Base-by-base conservation (phyloP, 2,113 vertebrate genomes). In the Speoplatyrhinus poulsoni region DNA sequence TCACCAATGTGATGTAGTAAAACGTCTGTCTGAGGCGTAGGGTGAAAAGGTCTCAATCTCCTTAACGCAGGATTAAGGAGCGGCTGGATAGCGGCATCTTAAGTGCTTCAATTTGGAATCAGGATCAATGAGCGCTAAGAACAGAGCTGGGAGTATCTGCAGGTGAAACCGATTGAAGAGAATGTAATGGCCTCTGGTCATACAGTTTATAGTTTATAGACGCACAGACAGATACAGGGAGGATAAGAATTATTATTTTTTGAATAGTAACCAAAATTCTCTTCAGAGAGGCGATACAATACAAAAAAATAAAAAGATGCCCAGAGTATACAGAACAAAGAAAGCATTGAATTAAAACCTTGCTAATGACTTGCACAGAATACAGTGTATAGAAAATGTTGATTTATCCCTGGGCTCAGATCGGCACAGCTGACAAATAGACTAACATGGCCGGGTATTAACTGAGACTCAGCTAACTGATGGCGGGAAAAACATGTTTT, bases 11-110 rank as follows among this genome's bases (percentile, higher is more conserved):
- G 61, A 70, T 67, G 61, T 71, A 77, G 79, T 54, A 80, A 84
- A 80, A 73, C 82, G 68, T 84, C 75, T 58, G 65, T 76, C 79
- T 77, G 80, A 80, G 77, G 77, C 76, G 12, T 0, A 12, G 67
- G 87, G 78, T 87, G 89, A 83, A 85, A 86, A 87, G 80, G 84
- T 85, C 78, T 85, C 80, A 77, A 79, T 80, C 86, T 84, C 75
- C 80, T 86, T 86, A 87, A 76, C 26, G 68, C 75, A 70, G 85
- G 83, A 89, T 90, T 89, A 89, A 86, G 76, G 65, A 85, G 82
- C 79, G 69, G 80, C 89, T 87, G 88, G 81, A 90, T 90, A 83
- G 87, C 84, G 82, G 83, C 71, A 68, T 81, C 84, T 85, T 89
- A 88, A 89, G 83, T 87, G 84, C 84, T 87, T 83, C 77, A 85